Percentiles rank a stretch among this genome's conserved stretches.
phyloP scores from a whole-genome alignment of 92 coral and sea anemone genomes.

The Umimayanthus chanpuru region DNA sequence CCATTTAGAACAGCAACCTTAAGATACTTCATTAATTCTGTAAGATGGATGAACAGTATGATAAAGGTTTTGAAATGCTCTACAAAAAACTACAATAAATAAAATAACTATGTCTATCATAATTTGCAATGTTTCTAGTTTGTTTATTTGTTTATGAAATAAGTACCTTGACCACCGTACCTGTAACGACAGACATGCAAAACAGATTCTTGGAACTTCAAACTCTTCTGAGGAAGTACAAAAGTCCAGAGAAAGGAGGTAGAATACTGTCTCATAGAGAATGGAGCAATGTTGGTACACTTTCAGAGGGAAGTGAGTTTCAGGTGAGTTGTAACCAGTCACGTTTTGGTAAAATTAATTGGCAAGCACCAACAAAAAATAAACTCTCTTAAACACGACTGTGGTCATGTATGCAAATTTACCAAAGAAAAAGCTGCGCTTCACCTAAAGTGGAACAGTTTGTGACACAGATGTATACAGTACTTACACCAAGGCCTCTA shows the following conservation, averaged over 20 bases:
- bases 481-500: too few species aligned
- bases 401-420: background rate
- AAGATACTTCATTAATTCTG: too few species aligned
- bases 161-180: background rate
- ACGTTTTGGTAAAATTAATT: background rate
- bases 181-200: constrained; percentile 29
- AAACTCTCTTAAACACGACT: too few species aligned
- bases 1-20: too few species aligned
- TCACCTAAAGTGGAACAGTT: too few species aligned
- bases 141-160: background rate
- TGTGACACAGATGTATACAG: too few species aligned
- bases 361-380: background rate
- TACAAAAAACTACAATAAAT: background rate
- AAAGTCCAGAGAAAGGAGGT: constrained; percentile 12
- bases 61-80: background rate
- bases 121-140: background rate
- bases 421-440: too few species aligned
- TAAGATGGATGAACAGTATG: too few species aligned
- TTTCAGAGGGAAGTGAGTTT: background rate
- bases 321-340: background rate
- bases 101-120: background rate
- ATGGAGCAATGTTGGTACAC: background rate
- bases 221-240: constrained; percentile 29
- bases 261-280: background rate
- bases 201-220: constrained; percentile 40